Evolutionary conservation across 2,888 invertebrate species (phyloP).

Genomic region (Kuschelorhynchus macadamiae): DNA sequence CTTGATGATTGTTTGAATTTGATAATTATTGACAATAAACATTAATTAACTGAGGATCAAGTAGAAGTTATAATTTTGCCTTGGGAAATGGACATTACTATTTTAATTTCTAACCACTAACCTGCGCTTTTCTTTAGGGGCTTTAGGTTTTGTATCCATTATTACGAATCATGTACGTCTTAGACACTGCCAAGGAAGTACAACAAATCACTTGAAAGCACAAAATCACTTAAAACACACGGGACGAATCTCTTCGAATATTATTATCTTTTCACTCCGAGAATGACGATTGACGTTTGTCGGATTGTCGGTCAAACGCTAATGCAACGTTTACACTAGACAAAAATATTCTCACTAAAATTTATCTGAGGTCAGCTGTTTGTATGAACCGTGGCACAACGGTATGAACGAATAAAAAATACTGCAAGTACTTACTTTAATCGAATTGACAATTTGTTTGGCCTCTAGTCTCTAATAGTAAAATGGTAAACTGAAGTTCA

Average conservation of each 20-base stretch:
- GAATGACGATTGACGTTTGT: constrained; percentile 44
- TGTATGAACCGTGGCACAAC: not conserved
- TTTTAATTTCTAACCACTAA: constrained; percentile 64
- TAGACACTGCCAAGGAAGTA: constrained; percentile 68
- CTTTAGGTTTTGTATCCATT: constrained; percentile 65
- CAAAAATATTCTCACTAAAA: not conserved
- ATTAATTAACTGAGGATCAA: too few species aligned
- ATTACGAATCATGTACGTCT: constrained; percentile 63
- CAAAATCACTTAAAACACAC: constrained; percentile 37
- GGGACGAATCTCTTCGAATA: constrained; percentile 23
- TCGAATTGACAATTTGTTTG: too few species aligned
- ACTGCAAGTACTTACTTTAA: too few species aligned
- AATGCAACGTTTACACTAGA: constrained; percentile 32
- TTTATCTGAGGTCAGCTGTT: not conserved
- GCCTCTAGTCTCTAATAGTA: too few species aligned
- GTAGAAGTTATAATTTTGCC: too few species aligned
- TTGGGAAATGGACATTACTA: too few species aligned
- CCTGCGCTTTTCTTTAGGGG: constrained; percentile 80
- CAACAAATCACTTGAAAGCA: constrained; percentile 50
- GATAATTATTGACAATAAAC: too few species aligned
- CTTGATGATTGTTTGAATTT: too few species aligned
- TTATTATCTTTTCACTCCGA: constrained; percentile 26
- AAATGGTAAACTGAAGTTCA: too few species aligned
- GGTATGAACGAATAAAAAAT: too few species aligned
- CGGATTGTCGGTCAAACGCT: too few species aligned